Evolutionary conservation across 1,140 invertebrate species (phyloP).

Genomic region (Planococcus citri): DNA sequence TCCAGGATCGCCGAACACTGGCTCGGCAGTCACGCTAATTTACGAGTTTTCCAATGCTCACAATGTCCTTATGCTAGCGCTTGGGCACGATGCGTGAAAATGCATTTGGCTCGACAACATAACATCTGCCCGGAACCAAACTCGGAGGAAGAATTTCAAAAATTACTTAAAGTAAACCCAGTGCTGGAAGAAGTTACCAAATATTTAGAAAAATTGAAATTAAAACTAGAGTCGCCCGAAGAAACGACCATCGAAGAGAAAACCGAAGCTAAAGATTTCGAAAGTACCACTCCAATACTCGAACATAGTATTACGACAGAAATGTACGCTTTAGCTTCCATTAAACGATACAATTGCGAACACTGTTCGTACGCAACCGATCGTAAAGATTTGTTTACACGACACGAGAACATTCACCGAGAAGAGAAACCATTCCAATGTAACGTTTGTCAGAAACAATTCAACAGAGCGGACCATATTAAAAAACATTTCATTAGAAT

Average conservation of each 20-base stretch:
- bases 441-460: conserved; percentile 80
- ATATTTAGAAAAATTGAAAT: conserved; percentile 52
- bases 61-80: conserved; percentile 59
- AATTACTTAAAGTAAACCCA: conserved; percentile 52
- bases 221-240: conserved; percentile 40
- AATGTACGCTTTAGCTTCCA: conserved; percentile 24
- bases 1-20: conserved; percentile 71
- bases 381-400: conserved; percentile 80
- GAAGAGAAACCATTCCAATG: conserved; percentile 88
- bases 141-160: conserved; percentile 11
- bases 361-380: conserved; percentile 83
- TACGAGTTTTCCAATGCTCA: conserved; percentile 57
- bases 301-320: conserved; percentile 13
- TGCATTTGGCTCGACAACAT: conserved; percentile 54
- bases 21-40: conserved; percentile 62
- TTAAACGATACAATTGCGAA: conserved; percentile 68
- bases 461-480: conserved; percentile 87
- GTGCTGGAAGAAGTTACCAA: conserved; percentile 58
- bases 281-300: conserved; percentile 14
- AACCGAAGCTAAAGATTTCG: conserved; percentile 21
- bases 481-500: conserved; percentile 87
- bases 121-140: conserved; percentile 32
- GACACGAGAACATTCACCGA: conserved; percentile 91
- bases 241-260: conserved; percentile 27
- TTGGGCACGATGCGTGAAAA: conserved; percentile 58